Evolutionary conservation across 2,888 invertebrate genomes (phyloP), one percentile per base, ranked within the genome.

Genomic region (Leptopilina syphax): DNA sequence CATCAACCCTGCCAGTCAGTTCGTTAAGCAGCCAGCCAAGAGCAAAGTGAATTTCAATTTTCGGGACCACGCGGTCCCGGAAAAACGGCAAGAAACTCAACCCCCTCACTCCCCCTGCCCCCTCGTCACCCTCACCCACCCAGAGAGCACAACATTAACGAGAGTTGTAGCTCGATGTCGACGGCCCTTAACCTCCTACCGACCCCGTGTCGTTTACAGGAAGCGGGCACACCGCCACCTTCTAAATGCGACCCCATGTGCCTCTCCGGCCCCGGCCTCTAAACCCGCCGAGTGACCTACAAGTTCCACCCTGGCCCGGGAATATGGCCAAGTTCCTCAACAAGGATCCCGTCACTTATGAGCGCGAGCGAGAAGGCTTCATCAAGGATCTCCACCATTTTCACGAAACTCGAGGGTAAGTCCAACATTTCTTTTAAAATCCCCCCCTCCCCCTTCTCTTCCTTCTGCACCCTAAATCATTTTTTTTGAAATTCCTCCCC

Each of bases 351-450:
- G 95, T 95, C 92, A 94, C 95, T 89, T 96, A 96, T 93, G 93
- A 95, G 90, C 95, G 95, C 92, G 96, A 97, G 93, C 95, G 95
- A 90, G 96, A 96, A 88, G 94, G 94, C 86, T 97, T 97, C 93
- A 93, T 97, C 85, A 95, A 96, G 92, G 98, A 98, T 90, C 94
- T 98, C 88, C 95, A 96, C 89, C 96, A 96, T 92, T 98, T 98
- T 92, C 98, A 98, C 92, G 97, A 97, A 86, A 95, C 96, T 87
- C 95, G 97, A 93, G 97, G 97, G 98, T 98, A 93, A 95, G 96
- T 94, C 54, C 41, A 44, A 57, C 9, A 47, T 41, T 47, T 63
- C 65, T 41, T 78, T 70, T 44, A 13, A 65, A 41, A 50, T 44
- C 47, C 12, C 63, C 6, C 18, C 12, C 41, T 50, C 27, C 18